Percentiles rank a stretch among this genome's conserved stretches.
These are phyloP conservation scores for Plumapathes pennacea DNA, from an alignment of 92 coral and sea anemone genomes.

Conservation along the genomic window DNA sequence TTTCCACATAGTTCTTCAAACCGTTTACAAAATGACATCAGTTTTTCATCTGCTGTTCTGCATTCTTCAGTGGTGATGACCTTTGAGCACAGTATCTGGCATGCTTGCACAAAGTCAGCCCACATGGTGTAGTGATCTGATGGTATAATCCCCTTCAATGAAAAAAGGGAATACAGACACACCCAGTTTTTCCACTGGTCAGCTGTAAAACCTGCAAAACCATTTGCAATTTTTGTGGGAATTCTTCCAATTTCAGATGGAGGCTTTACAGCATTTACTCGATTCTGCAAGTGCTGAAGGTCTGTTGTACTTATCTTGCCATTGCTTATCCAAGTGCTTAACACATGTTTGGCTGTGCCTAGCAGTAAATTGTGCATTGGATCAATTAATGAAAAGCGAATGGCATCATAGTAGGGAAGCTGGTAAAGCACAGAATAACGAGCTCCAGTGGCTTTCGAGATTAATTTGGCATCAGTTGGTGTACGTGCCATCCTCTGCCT, in stretches of 20 bases:
- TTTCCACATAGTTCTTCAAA: slow-evolving; percentile 44
- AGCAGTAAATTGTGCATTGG: slow-evolving; percentile 64
- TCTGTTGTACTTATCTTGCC: slow-evolving; percentile 26
- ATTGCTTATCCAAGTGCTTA: slow-evolving; percentile 31
- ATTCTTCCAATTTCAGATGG: slow-evolving; percentile 54
- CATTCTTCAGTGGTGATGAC: slow-evolving; percentile 25
- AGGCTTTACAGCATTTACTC: slow-evolving; percentile 33
- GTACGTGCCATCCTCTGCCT: not conserved
- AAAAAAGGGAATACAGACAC: slow-evolving; percentile 38
- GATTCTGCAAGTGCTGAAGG: slow-evolving; percentile 29
- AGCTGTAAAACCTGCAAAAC: slow-evolving; percentile 59
- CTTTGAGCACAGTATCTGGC: slow-evolving; percentile 29
- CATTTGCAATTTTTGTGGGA: slow-evolving; percentile 34
- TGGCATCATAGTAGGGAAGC: slow-evolving; percentile 56
- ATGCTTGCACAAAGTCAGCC: slow-evolving; percentile 45
- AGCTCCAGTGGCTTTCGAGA: slow-evolving; percentile 19
- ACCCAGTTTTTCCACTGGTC: slow-evolving; percentile 69
- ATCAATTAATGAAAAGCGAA: slow-evolving; percentile 47
- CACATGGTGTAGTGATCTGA: slow-evolving; percentile 35
- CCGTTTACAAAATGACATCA: slow-evolving; percentile 23
- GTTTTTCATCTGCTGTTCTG: slow-evolving; percentile 23
- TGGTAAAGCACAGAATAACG: slow-evolving; percentile 29
- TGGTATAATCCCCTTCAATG: slow-evolving; percentile 42
- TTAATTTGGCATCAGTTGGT: slow-evolving; percentile 11
- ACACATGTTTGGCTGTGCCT: slow-evolving; percentile 54